phyloP scores from a whole-genome alignment of 2,113 vertebrate species.

The Odocoileus hemionus region DNA sequence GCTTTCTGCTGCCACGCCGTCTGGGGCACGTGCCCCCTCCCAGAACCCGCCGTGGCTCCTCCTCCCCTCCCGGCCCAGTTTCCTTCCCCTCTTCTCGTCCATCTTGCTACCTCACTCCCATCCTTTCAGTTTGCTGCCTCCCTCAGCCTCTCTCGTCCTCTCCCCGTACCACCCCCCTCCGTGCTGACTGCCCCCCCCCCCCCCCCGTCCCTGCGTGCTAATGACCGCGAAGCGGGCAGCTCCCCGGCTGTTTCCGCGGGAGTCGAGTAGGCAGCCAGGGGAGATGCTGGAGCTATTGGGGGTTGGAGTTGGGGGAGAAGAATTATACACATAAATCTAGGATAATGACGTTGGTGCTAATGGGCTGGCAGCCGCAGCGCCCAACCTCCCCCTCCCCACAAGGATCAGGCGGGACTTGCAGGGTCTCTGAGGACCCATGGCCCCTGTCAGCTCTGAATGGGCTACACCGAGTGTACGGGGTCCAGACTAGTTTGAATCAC shows the following conservation, averaged over 20 bases:
- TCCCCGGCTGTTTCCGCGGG: conserved; percentile 7
- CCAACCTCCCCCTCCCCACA: not conserved
- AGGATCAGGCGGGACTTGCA: not conserved
- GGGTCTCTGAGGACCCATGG: not conserved
- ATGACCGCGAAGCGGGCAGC: conserved; percentile 6
- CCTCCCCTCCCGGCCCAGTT: not conserved
- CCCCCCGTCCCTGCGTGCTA: not conserved
- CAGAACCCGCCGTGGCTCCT: not conserved
- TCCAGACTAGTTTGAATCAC: not conserved
- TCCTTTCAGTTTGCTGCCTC: not conserved
- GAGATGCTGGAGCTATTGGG: not conserved
- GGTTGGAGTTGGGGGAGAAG: not conserved
- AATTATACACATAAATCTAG: not conserved
- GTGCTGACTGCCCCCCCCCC: not conserved
- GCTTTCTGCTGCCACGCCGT: not conserved
- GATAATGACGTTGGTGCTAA: conserved; percentile 39
- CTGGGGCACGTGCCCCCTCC: not conserved
- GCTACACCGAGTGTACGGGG: not conserved
- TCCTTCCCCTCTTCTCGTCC: not conserved
- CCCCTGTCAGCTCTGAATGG: not conserved
- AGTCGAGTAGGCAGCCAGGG: conserved; percentile 20
- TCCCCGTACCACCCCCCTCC: not conserved
- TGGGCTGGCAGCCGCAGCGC: not conserved
- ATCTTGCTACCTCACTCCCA: not conserved
- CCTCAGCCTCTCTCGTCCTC: not conserved